phyloP scores from a whole-genome alignment of 2,797 vertebrate genomes.

The Macropodus opercularis region DNA sequence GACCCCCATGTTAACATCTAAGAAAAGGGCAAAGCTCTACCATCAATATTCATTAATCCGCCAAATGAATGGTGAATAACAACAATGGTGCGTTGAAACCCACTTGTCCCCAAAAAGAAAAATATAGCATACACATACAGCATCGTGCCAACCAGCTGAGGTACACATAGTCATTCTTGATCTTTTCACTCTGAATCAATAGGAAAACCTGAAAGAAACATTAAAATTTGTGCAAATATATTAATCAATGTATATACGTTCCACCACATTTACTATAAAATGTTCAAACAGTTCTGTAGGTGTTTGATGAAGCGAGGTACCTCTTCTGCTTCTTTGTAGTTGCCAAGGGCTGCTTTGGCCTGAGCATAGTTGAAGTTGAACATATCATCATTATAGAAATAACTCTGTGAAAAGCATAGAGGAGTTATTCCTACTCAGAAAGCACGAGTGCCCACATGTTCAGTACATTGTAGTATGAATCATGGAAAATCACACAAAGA shows the following conservation, averaged over 20 bases:
- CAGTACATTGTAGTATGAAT: not conserved
- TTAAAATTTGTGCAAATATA: not conserved
- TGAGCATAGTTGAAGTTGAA: slow-evolving; percentile 99
- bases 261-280: slow-evolving; percentile 4
- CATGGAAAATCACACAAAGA: slow-evolving; percentile 7
- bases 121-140: slow-evolving; percentile 91
- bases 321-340: slow-evolving; percentile 95
- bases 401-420: slow-evolving; percentile 84
- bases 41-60: no score
- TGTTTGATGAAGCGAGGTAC: slow-evolving; percentile 66
- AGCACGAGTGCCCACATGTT: not conserved
- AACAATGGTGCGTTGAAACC: no score
- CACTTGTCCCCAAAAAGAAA: no score
- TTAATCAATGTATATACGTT: not conserved
- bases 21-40: no score
- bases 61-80: no score
- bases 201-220: slow-evolving; percentile 87
- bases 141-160: slow-evolving; percentile 96
- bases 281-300: not conserved
- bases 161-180: slow-evolving; percentile 95
- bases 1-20: no score
- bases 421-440: slow-evolving; percentile 10
- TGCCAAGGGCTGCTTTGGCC: slow-evolving; percentile 93
- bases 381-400: slow-evolving; percentile 95
- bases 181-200: slow-evolving; percentile 95